Evolutionary conservation across 1,140 invertebrate genomes (phyloP), one percentile per base, ranked within the genome.

Genomic region (Apis cerana): DNA sequence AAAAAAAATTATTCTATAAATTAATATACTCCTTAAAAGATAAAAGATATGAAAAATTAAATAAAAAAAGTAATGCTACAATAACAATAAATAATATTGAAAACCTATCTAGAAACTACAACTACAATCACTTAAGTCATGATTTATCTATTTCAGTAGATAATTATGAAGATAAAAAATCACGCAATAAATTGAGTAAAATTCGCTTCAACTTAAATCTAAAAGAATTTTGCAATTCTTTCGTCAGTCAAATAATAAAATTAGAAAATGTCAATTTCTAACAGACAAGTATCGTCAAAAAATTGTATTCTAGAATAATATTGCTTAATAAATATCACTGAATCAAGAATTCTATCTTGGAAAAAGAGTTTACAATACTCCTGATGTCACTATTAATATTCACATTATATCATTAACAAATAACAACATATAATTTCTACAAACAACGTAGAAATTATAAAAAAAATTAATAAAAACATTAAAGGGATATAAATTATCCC

Each of bases 101-200:
- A 43, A 76, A 8, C 23, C 13, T 62, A 33, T 58, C 33, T 33
- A 17, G 19, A 48, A 52, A 23, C 23, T 62, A 52, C 48, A 11
- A 27, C 77, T 79, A 79, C 77, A 72, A 62, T 23, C 64, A 82
- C 4, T 4, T 56, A 21, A 71, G 8, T 17, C 10, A 7, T 70
- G 48, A 19, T 62, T 54, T 43, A 19, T 7, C 12, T 69, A 50
- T 19, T 17, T 50, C 56, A 58, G 69, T 81, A 64, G 62, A 77
- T 77, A 77, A 85, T 12, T 23, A 33, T 59, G 50, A 65, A 59
- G 33, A 82, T 17, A 43, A 64, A 43, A 68, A 43, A 43, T 52
- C 23, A 50, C 33, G 54, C 48, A 69, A 69, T 23, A 54, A 48
- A 59, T 70, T 48, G 64, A 64, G 5, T n/a, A 33, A 54, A 80